Conservation (phyloP, 2,113 vertebrate species). For the Phodopus roborovskii region DNA sequence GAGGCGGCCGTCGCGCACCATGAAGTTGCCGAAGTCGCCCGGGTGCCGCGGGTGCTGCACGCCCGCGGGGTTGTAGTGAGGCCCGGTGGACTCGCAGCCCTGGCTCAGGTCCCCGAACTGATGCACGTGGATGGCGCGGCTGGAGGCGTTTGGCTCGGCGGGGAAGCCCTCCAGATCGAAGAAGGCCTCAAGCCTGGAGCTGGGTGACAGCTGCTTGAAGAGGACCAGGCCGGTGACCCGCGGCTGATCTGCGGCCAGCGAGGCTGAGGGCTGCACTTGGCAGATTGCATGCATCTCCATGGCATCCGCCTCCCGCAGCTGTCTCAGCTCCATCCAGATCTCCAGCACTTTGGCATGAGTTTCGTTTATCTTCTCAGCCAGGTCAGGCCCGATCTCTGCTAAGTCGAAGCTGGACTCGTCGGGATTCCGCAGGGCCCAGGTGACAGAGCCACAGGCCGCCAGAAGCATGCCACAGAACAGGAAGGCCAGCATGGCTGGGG, state of each 20-base stretch:
- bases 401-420: not conserved
- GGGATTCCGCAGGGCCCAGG: accelerated
- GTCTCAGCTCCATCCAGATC: conserved; percentile 78
- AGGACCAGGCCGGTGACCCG: conserved; percentile 89
- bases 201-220: conserved; percentile 88
- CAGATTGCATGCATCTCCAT: conserved; percentile 87
- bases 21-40: conserved; percentile 96
- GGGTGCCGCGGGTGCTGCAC: conserved; percentile 92
- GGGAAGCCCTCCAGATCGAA: conserved; percentile 91
- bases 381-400: not conserved
- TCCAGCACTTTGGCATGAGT: conserved; percentile 82
- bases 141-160: not conserved
- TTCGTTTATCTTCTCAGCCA: conserved; percentile 44
- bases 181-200: conserved; percentile 85
- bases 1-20: conserved; percentile 87
- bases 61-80: conserved; percentile 92
- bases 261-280: conserved; percentile 88
- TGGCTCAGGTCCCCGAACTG: conserved; percentile 91
- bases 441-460: not conserved
- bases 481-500: conserved; percentile 77
- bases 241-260: conserved; percentile 84
- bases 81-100: conserved; percentile 90
- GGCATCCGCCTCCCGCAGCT: conserved; percentile 37
- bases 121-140: conserved; percentile 93
- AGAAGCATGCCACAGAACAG: conserved; percentile 73